Percentiles rank a stretch among this genome's conserved stretches.
Evolutionary conservation across 30 jellyfish, hydroid and myxozoan genomes (phyloP).

Genomic region (Hydractinia symbiolongicarpus): DNA sequence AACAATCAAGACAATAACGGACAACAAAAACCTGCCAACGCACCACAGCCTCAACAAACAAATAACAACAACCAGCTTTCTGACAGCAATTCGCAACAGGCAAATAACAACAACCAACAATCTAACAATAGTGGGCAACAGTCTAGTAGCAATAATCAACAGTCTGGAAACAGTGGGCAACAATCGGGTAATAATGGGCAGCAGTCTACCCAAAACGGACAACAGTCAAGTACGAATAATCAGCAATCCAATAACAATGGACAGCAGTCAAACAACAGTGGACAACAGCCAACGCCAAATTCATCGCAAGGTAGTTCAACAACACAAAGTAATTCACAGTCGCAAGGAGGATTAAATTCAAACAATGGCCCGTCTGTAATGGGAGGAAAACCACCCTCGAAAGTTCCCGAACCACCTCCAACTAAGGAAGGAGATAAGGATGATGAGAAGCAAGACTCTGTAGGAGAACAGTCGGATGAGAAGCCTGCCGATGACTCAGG

Average conservation of each 20-base stretch:
- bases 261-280: no score
- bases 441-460: conserved; percentile 39
- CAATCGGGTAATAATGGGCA: no score
- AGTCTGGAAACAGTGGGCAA: no score
- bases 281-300: no score
- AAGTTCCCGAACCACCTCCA: conserved; percentile 52
- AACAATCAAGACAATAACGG: neutral
- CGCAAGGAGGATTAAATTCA: no score
- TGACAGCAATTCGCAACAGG: neutral
- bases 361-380: neutral
- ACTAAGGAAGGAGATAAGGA: conserved; percentile 51
- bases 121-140: no score
- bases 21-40: neutral
- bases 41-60: conserved; percentile 9
- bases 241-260: no score
- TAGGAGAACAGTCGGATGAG: conserved; percentile 64
- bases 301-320: no score
- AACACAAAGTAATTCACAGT: no score
- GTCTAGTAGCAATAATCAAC: no score
- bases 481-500: conserved; percentile 15
- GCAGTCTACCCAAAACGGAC: no score
- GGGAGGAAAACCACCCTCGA: conserved; percentile 15
- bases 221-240: no score
- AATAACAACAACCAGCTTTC: conserved; percentile 4
- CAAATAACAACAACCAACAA: neutral